A percentile compares a stretch with the other conserved stretches of the same genome.
Conservation (phyloP, 2,113 vertebrate species). For the Lophochroa leadbeateri region DNA sequence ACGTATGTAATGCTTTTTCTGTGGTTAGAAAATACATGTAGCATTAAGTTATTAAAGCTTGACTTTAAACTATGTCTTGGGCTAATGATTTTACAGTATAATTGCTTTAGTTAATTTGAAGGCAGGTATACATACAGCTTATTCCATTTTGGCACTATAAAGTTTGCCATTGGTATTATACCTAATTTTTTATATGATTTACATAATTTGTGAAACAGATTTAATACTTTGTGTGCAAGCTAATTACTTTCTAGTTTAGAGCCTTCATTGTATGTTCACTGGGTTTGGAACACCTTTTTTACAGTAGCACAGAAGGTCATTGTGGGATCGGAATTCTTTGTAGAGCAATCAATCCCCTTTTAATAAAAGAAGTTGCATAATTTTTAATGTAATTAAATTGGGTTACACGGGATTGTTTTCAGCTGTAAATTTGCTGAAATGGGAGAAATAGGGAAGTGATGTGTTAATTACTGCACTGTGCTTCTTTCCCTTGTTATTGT, state of each 20-base stretch:
- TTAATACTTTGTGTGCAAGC: conserved; percentile 60
- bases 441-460: conserved; percentile 23
- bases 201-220: conserved; percentile 71
- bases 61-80: conserved; percentile 70
- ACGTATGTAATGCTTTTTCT: conserved; percentile 65
- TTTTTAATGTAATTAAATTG: conserved; percentile 63
- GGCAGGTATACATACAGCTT: conserved; percentile 67
- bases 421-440: conserved; percentile 56
- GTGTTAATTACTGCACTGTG: conserved; percentile 41
- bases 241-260: conserved; percentile 68
- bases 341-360: conserved; percentile 58
- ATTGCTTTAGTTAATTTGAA: conserved; percentile 69
- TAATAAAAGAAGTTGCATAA: conserved; percentile 64
- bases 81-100: conserved; percentile 73
- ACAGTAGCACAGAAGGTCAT: conserved; percentile 34
- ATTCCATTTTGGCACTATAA: conserved; percentile 69
- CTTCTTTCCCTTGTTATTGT: not conserved
- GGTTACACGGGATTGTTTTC: conserved; percentile 37
- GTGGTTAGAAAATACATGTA: conserved; percentile 63
- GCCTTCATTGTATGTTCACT: conserved; percentile 30
- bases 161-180: conserved; percentile 71
- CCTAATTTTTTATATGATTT: conserved; percentile 68
- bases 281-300: conserved; percentile 60
- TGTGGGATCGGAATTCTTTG: conserved; percentile 53
- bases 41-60: conserved; percentile 71